phyloP scores from a whole-genome alignment of 2,888 invertebrate genomes.

The Esperia sulphurella region DNA sequence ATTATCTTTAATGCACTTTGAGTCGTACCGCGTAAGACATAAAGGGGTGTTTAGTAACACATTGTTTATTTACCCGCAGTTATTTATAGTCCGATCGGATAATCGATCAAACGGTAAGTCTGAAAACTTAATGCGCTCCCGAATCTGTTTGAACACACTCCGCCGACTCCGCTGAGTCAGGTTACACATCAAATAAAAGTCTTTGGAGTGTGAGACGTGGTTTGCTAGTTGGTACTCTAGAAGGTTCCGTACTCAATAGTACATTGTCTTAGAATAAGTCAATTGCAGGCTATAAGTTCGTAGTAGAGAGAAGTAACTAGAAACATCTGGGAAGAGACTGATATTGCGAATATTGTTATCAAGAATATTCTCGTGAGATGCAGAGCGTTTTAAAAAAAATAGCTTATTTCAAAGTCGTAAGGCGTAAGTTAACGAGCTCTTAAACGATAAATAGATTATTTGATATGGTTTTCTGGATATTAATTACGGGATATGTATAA shows the following conservation, averaged over 20 bases:
- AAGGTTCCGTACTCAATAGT: neutral
- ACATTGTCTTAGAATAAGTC: neutral
- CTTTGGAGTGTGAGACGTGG: constrained; percentile 4
- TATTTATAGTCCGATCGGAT: constrained; percentile 7
- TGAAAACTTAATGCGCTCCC: constrained; percentile 24
- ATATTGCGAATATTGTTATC: too few species aligned
- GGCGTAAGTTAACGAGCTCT: too few species aligned
- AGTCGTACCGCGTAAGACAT: neutral
- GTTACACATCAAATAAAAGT: constrained; percentile 28
- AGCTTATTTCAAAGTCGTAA: too few species aligned
- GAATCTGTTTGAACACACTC: constrained; percentile 26
- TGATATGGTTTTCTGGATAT: too few species aligned
- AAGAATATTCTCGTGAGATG: too few species aligned
- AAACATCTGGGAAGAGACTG: too few species aligned
- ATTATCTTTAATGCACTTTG: too few species aligned
- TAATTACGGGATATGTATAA: too few species aligned
- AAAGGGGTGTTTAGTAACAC: neutral
- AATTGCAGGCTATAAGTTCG: too few species aligned
- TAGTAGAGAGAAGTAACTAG: too few species aligned
- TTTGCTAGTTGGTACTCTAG: neutral
- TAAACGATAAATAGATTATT: too few species aligned
- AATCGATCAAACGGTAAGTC: constrained; percentile 32
- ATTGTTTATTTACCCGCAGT: neutral
- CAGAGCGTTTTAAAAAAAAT: too few species aligned
- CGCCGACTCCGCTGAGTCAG: constrained; percentile 5